These are phyloP conservation scores for Columbina picui DNA, from an alignment of 2,113 vertebrate genomes.

Conservation along the genomic window DNA sequence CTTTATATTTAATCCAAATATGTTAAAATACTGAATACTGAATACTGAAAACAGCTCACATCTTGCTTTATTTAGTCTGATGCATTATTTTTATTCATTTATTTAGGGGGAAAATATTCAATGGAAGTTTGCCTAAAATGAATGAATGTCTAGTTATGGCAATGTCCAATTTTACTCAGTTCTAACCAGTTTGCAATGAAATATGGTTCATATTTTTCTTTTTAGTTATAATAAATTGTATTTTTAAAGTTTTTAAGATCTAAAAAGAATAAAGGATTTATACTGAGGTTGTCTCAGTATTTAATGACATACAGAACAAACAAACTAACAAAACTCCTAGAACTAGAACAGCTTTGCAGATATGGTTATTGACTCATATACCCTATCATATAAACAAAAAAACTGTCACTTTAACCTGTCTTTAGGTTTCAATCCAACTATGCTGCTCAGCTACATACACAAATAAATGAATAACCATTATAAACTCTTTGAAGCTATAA, in stretches of 20 bases:
- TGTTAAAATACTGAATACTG: neutral
- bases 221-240: neutral
- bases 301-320: neutral
- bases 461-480: neutral
- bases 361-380: neutral
- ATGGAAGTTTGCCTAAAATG: neutral
- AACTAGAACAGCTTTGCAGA: neutral
- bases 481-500: neutral
- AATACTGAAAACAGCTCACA: neutral
- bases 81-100: neutral
- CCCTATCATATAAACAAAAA: neutral
- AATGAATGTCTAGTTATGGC: accelerated
- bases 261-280: neutral
- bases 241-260: neutral
- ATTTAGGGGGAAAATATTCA: neutral
- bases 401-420: accelerated
- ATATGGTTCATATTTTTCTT: neutral
- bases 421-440: neutral
- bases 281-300: neutral
- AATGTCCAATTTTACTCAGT: neutral
- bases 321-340: neutral
- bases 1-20: neutral
- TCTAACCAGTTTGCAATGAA: neutral
- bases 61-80: neutral
- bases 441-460: neutral